Conservation (phyloP, 1,140 invertebrate species). For the Saccostrea glomerata region DNA sequence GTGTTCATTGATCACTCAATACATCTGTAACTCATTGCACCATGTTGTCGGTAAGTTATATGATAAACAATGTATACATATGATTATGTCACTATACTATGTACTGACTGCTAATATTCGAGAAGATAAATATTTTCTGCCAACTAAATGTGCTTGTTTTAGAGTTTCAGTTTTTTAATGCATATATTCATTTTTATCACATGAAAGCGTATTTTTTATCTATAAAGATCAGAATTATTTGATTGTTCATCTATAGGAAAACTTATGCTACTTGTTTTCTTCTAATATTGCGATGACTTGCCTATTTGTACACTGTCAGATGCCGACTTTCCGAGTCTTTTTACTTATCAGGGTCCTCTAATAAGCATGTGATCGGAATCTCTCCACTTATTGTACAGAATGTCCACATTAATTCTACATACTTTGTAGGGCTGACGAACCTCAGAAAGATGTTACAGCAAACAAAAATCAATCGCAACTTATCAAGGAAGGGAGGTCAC, state of each 20-base stretch:
- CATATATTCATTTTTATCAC: no score
- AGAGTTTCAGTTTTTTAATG: no score
- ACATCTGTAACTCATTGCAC: not conserved
- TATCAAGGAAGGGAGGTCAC: not conserved
- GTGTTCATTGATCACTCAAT: not conserved
- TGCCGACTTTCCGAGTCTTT: no score
- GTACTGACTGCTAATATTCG: not conserved
- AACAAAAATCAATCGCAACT: conserved; percentile 1
- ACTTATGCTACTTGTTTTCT: no score
- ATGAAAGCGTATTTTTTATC: no score
- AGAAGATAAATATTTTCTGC: not conserved
- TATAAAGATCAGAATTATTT: no score
- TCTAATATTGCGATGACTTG: no score
- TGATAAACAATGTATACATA: not conserved
- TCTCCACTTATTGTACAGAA: not conserved
- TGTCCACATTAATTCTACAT: not conserved
- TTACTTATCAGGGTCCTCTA: no score
- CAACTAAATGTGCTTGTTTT: not conserved
- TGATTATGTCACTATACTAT: not conserved
- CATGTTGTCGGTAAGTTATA: not conserved
- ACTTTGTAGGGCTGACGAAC: not conserved
- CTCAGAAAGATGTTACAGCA: not conserved
- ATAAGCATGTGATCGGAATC: no score
- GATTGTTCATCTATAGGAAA: no score
- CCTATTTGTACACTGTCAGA: no score